These are phyloP conservation scores for Penaeus indicus DNA, from an alignment of 1,140 invertebrate species.

Conservation along the genomic window DNA sequence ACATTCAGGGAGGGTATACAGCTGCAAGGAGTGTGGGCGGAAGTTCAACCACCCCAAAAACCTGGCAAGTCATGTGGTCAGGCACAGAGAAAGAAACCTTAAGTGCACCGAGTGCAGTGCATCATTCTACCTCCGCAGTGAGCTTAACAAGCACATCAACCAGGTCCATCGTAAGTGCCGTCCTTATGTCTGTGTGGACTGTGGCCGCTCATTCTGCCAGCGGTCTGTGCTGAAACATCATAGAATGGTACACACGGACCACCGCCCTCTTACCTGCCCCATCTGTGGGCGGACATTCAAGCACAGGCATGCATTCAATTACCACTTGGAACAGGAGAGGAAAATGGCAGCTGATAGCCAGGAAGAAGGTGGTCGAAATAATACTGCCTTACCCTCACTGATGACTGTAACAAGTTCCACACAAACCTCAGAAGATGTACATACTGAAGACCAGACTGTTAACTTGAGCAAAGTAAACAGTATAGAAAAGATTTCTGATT, in stretches of 20 bases:
- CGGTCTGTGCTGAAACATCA: constrained; percentile 52
- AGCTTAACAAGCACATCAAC: constrained; percentile 53
- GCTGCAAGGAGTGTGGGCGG: constrained; percentile 38
- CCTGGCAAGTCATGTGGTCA: constrained; percentile 42
- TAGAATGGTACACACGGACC: constrained; percentile 39
- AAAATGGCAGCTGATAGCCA: neutral
- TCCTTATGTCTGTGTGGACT: constrained; percentile 44
- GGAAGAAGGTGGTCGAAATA: too few species aligned
- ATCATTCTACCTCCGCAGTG: constrained; percentile 31
- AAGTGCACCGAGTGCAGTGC: constrained; percentile 41
- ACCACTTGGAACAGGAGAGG: constrained; percentile 35
- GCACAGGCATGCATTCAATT: constrained; percentile 42
- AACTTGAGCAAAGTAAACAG: too few species aligned
- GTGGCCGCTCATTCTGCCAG: constrained; percentile 51
- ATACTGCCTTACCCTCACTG: too few species aligned
- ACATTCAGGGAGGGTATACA: constrained; percentile 35
- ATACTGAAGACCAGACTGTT: too few species aligned
- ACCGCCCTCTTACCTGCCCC: constrained; percentile 34
- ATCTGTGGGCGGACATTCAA: constrained; percentile 45
- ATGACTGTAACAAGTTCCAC: too few species aligned
- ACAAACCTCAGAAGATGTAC: too few species aligned
- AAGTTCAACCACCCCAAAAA: constrained; percentile 48
- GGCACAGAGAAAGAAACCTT: constrained; percentile 34
- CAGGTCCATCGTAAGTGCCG: constrained; percentile 52
- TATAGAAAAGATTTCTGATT: too few species aligned